Conservation (phyloP, 2,797 vertebrate genomes). For the Melanotaenia maccullochi region DNA sequence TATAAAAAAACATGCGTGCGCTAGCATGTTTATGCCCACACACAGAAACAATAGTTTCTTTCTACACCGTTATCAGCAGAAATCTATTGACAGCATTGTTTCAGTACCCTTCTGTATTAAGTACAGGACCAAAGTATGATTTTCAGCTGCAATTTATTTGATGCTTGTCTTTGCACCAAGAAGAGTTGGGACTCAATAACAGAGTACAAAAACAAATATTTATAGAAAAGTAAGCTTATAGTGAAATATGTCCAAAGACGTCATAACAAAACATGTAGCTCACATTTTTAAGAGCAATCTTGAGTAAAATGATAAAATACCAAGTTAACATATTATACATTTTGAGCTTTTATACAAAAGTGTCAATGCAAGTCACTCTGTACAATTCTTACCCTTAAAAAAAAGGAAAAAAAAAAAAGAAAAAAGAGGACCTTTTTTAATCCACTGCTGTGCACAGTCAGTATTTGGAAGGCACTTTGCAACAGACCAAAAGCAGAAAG, state of each 20-base stretch:
- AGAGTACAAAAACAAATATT: slow-evolving; percentile 89
- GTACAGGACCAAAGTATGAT: slow-evolving; percentile 24
- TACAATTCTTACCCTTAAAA: slow-evolving; percentile 76
- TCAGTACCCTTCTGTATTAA: slow-evolving; percentile 18
- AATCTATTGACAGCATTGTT: neutral
- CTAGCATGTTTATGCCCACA: neutral
- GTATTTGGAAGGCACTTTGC: slow-evolving; percentile 90
- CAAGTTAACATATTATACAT: slow-evolving; percentile 84
- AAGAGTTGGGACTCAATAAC: slow-evolving; percentile 84
- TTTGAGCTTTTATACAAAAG: slow-evolving; percentile 85
- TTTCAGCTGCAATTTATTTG: slow-evolving; percentile 85
- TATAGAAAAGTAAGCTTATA: slow-evolving; percentile 90
- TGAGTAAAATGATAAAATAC: slow-evolving; percentile 82
- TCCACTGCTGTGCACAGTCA: slow-evolving; percentile 86
- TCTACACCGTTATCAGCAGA: too few relatives aligned
- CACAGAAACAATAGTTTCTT: too few relatives aligned
- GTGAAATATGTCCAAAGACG: slow-evolving; percentile 85
- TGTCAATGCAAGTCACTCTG: slow-evolving; percentile 83
- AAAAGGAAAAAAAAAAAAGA: slow-evolving; percentile 59
- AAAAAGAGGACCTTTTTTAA: slow-evolving; percentile 76
- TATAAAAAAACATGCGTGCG: too few relatives aligned
- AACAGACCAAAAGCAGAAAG: slow-evolving; percentile 83
- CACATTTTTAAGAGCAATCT: slow-evolving; percentile 78
- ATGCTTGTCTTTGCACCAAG: slow-evolving; percentile 82
- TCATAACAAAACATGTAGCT: slow-evolving; percentile 81